phyloP scores from a whole-genome alignment of 2,113 vertebrate species.

The Sciurus niger region DNA sequence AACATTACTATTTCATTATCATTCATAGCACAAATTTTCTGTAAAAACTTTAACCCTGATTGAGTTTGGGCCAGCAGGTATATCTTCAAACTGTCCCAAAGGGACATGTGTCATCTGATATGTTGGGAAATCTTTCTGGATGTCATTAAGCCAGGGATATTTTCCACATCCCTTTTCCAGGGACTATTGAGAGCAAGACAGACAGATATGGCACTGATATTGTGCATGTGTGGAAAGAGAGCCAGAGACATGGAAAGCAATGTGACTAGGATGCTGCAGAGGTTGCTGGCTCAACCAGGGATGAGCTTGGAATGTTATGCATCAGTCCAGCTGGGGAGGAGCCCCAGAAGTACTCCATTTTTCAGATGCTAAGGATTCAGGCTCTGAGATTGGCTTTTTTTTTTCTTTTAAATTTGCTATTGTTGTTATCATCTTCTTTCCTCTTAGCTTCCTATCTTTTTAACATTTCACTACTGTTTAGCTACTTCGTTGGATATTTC shows the following conservation, averaged over 20 bases:
- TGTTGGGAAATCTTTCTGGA: neutral
- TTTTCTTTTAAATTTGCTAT: neutral
- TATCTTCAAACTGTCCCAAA: slow-evolving; percentile 11
- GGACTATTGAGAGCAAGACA: neutral
- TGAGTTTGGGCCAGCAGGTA: neutral
- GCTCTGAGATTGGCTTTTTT: neutral
- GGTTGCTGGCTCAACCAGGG: neutral
- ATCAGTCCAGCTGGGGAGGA: neutral
- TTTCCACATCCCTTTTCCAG: neutral
- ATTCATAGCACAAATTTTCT: slow-evolving; percentile 21
- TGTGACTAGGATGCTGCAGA: neutral
- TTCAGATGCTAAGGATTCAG: neutral
- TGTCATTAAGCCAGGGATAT: neutral
- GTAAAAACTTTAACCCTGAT: neutral
- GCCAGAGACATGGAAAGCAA: neutral
- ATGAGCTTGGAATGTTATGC: neutral
- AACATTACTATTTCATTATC: neutral
- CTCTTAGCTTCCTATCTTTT: slow-evolving; percentile 4
- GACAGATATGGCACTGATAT: neutral
- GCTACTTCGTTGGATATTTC: slow-evolving; percentile 21
- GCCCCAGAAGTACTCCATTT: neutral
- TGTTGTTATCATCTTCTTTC: neutral
- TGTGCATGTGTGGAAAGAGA: neutral
- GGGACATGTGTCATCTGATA: neutral
- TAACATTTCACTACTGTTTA: neutral